Evolutionary conservation across 2,113 vertebrate species (phyloP).

Genomic region (Pterocles burchelli): DNA sequence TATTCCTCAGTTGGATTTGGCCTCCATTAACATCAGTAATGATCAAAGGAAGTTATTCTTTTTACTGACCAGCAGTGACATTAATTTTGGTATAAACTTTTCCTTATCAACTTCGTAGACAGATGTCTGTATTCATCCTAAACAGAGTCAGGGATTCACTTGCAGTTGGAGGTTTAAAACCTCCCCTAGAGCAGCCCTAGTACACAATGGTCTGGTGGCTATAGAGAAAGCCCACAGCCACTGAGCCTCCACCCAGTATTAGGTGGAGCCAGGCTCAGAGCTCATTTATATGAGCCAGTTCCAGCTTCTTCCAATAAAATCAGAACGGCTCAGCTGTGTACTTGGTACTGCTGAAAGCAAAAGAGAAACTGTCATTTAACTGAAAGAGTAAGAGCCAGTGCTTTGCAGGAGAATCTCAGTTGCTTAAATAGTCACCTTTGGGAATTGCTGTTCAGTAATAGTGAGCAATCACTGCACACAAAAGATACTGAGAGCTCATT

Average conservation of each 20-base stretch:
- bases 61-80: background rate
- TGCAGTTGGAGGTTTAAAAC: background rate
- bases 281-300: background rate
- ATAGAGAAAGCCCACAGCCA: background rate
- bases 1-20: background rate
- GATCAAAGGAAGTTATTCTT: background rate
- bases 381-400: background rate
- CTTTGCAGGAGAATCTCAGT: background rate
- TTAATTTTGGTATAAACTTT: background rate
- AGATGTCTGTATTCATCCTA: background rate
- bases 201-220: fast-evolving
- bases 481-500: background rate
- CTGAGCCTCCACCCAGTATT: background rate
- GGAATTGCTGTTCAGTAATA: background rate
- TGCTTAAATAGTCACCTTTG: background rate
- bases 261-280: background rate
- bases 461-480: background rate
- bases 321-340: background rate
- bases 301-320: background rate
- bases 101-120: background rate
- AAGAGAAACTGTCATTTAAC: background rate
- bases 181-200: fast-evolving
- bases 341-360: background rate
- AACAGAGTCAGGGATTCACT: background rate
- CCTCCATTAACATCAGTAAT: background rate